phyloP scores from a whole-genome alignment of 1,140 invertebrate genomes.

The Drosophila virilis region DNA sequence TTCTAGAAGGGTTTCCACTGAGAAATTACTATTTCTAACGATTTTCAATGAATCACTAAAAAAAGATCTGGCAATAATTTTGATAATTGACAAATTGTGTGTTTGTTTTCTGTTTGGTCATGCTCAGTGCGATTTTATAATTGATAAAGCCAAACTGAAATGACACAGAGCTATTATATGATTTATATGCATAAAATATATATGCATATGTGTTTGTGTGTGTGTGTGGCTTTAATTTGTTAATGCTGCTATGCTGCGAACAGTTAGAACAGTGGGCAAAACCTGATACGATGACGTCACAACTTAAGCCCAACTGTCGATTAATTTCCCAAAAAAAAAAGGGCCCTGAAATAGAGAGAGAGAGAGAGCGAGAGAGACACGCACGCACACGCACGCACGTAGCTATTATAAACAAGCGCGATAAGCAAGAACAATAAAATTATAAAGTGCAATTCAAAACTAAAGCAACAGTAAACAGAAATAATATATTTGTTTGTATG shows the following conservation, averaged over 20 bases:
- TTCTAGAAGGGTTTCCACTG: slow-evolving; percentile 30
- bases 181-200: slow-evolving; percentile 30
- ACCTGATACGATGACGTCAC: slow-evolving; percentile 35
- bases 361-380: not conserved
- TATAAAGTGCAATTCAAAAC: slow-evolving; percentile 68
- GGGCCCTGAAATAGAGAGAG: slow-evolving; percentile 7
- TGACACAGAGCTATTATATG: slow-evolving; percentile 28
- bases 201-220: not conserved
- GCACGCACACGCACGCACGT: not conserved
- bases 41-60: slow-evolving; percentile 35
- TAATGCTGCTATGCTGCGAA: slow-evolving; percentile 7
- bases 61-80: slow-evolving; percentile 1
- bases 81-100: slow-evolving; percentile 37
- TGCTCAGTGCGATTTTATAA: slow-evolving; percentile 65
- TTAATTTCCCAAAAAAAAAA: slow-evolving; percentile 18
- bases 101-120: slow-evolving; percentile 59
- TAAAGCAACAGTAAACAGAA: slow-evolving; percentile 42
- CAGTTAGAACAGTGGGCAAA: not conserved
- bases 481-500: slow-evolving; percentile 21
- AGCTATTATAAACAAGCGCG: slow-evolving; percentile 23
- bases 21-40: slow-evolving; percentile 11
- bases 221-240: not conserved
- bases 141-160: slow-evolving; percentile 58
- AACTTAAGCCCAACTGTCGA: slow-evolving; percentile 10
- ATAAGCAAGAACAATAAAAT: slow-evolving; percentile 42